A percentile compares a stretch with the other conserved stretches of the same genome.
These are phyloP conservation scores for Temnothorax nylanderi DNA, from an alignment of 1,140 invertebrate species.

Conservation along the genomic window DNA sequence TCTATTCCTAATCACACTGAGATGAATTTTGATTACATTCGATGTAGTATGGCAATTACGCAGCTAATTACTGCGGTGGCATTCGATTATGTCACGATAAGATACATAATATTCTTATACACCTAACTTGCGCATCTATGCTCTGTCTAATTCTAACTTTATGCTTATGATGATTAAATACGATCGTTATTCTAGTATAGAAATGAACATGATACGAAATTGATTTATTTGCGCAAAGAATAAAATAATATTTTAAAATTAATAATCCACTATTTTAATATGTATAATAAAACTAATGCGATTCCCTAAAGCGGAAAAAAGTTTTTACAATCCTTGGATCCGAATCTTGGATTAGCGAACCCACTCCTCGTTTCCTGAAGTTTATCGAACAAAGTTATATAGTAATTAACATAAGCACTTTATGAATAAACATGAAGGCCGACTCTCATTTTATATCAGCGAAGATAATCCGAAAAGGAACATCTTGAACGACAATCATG, in stretches of 20 bases:
- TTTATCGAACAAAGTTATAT: neutral
- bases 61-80: neutral
- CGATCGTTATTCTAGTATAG: neutral
- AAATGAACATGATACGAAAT: too few species aligned
- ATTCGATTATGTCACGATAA: neutral
- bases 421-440: slow-evolving; percentile 52
- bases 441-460: neutral
- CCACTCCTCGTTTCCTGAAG: neutral
- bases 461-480: slow-evolving; percentile 7
- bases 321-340: neutral
- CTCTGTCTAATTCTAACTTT: neutral
- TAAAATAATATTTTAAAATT: neutral
- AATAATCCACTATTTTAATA: neutral
- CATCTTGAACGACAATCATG: neutral
- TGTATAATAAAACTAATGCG: neutral
- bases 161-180: neutral
- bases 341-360: neutral
- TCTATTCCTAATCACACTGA: neutral
- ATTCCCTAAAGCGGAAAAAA: neutral
- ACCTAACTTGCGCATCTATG: neutral
- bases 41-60: neutral
- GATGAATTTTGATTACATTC: neutral
- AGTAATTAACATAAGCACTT: slow-evolving; percentile 25
- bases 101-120: neutral
- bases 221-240: neutral